These are phyloP conservation scores for Melipona beecheii DNA, from an alignment of 2,888 invertebrate genomes.

Conservation along the genomic window DNA sequence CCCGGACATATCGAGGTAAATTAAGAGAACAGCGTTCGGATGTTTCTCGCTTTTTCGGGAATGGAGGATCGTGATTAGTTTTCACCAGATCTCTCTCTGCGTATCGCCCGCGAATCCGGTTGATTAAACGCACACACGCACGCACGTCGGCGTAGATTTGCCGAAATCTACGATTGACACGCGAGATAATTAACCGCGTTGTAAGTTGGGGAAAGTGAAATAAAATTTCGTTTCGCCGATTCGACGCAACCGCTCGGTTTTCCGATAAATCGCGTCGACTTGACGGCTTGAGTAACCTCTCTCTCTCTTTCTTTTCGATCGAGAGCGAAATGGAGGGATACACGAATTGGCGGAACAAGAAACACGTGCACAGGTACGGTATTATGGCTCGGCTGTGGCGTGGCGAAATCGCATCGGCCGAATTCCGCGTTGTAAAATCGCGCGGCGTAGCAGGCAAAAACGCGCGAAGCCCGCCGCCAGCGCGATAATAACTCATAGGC, in stretches of 20 bases:
- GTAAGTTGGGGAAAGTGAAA: not conserved
- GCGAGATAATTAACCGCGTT: no score
- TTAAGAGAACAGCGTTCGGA: conserved; percentile 11
- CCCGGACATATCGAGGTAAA: not conserved
- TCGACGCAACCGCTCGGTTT: not conserved
- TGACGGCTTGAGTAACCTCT: not conserved
- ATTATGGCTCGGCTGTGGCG: not conserved
- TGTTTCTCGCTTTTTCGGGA: not conserved
- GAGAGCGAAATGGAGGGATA: not conserved
- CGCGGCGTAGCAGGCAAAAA: conserved; percentile 18
- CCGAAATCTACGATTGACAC: no score
- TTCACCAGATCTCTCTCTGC: not conserved
- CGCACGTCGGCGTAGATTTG: no score
- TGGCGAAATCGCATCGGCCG: conserved; percentile 25
- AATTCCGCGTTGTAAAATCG: conserved; percentile 29
- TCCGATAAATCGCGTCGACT: not conserved
- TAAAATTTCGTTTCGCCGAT: not conserved
- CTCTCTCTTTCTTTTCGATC: no score
- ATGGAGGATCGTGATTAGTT: not conserved
- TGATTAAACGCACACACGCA: not conserved
- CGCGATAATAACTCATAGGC: conserved; percentile 54
- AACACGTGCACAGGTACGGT: not conserved
- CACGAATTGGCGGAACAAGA: not conserved
- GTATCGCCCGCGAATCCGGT: no score
- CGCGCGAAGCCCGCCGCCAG: conserved; percentile 11